Percentiles rank a stretch among this genome's conserved stretches.
phyloP scores from a whole-genome alignment of 2,113 vertebrate species.

The Trichomycterus rosablanca region DNA sequence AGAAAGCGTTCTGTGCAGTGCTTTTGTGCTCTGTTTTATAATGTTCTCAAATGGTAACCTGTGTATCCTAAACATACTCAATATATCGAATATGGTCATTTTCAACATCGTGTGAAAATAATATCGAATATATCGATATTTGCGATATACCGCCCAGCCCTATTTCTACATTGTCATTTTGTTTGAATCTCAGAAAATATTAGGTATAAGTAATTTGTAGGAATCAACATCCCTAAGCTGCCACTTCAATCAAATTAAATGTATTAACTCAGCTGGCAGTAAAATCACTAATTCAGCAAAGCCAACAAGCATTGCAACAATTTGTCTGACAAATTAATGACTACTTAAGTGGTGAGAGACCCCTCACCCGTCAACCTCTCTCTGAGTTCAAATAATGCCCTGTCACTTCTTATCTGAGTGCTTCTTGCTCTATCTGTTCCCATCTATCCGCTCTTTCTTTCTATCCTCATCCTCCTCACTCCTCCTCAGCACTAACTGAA shows the following conservation, averaged over 20 bases:
- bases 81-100: too few relatives aligned
- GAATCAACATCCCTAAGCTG: constrained; percentile 22
- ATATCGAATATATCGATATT: too few relatives aligned
- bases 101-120: too few relatives aligned
- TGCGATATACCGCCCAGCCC: too few relatives aligned
- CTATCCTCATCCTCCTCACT: constrained; percentile 15
- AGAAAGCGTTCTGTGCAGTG: too few relatives aligned
- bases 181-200: too few relatives aligned
- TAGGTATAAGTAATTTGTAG: too few relatives aligned
- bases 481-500: constrained; percentile 22
- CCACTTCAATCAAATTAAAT: constrained; percentile 7
- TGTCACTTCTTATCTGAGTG: constrained; percentile 19
- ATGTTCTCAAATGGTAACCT: too few relatives aligned
- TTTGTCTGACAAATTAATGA: constrained; percentile 27
- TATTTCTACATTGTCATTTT: too few relatives aligned
- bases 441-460: constrained; percentile 36
- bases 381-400: constrained; percentile 29
- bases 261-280: constrained; percentile 21
- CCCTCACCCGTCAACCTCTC: constrained; percentile 11
- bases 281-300: constrained; percentile 9
- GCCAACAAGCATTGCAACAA: constrained; percentile 19
- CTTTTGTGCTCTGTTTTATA: too few relatives aligned
- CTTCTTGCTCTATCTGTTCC: constrained; percentile 7
- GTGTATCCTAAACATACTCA: too few relatives aligned
- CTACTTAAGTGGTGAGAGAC: constrained; percentile 20